Evolutionary conservation across 2,113 vertebrate genomes (phyloP).

Genomic region (Alces alces): DNA sequence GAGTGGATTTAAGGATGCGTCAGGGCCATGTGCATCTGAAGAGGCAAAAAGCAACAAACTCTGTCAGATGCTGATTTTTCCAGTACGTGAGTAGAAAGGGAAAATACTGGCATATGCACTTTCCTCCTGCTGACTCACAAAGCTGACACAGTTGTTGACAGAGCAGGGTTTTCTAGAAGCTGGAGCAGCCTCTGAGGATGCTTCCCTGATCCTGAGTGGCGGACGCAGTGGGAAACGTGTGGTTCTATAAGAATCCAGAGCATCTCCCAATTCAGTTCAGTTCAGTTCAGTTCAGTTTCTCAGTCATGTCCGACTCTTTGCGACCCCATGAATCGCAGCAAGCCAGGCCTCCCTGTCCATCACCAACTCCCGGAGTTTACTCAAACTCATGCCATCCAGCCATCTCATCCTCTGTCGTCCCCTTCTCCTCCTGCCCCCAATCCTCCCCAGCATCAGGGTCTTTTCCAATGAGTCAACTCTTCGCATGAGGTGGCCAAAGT

Average conservation of each 20-base stretch:
- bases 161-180: background rate
- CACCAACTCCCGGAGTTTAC: too few species aligned
- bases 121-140: background rate
- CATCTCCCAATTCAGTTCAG: background rate
- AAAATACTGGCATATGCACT: background rate
- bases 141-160: background rate
- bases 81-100: rapidly evolving
- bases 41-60: background rate
- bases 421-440: too few species aligned
- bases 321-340: too few species aligned
- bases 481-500: too few species aligned
- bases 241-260: background rate
- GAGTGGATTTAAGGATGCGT: background rate
- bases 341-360: too few species aligned
- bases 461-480: too few species aligned
- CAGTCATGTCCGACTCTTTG: too few species aligned
- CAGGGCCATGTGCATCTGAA: background rate
- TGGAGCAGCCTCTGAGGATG: background rate
- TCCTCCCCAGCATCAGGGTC: too few species aligned
- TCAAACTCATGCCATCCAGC: too few species aligned
- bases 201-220: background rate
- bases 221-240: background rate
- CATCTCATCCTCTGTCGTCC: too few species aligned
- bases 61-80: background rate
- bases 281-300: too few species aligned